Base-by-base conservation (phyloP, 2,797 vertebrate species). In the Morus bassanus region DNA sequence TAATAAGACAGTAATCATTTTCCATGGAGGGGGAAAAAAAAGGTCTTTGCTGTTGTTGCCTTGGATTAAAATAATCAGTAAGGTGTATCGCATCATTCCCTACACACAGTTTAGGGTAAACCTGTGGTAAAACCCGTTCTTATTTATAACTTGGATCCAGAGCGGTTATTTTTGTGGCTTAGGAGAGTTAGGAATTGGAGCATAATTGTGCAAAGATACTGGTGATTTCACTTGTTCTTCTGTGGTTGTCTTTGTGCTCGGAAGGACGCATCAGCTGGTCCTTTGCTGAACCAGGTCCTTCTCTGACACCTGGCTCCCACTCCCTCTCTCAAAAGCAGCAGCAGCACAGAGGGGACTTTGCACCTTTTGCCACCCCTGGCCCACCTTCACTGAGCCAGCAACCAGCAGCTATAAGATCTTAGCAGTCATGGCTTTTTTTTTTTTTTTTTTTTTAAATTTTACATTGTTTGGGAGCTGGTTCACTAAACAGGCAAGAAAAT, bases 41-140 rank as follows among this genome's bases (percentile, higher is more conserved):
- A 72, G 63, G 18, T 56, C 18, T 79, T 79, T 82, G 70, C 27
- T 60, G 37, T 59, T 28, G 3, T 59, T 65, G 39, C n/a, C 56
- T 86, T 75, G 22, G 81, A 78, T 81, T 75, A 72, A 92, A 84
- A 76, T 81, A 65, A 30, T 78, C n/a, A 45, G 90, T 64, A 24
- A 50, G 1, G 0, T 61, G 28, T 63, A 18, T 60, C 7, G 1
- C 13, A 4, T 74, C 27, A 63, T 80, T 19, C 21, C 4, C 24
- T 93, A 14, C 37, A 27, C 1, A 13, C 12, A 27, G 24, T 53
- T 75, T 24, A 27, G 13, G 31, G 59, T 76, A n/a, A 68, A 46
- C 33, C 50, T 79, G 21, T 85, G 13, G 21, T 83, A 80, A 89
- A 69, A 30, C n/a, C 54, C 15, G 3, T 73, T 82, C 41, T 46